Evolutionary conservation across 2,113 vertebrate genomes (phyloP).

Genomic region (Arenaria interpres): DNA sequence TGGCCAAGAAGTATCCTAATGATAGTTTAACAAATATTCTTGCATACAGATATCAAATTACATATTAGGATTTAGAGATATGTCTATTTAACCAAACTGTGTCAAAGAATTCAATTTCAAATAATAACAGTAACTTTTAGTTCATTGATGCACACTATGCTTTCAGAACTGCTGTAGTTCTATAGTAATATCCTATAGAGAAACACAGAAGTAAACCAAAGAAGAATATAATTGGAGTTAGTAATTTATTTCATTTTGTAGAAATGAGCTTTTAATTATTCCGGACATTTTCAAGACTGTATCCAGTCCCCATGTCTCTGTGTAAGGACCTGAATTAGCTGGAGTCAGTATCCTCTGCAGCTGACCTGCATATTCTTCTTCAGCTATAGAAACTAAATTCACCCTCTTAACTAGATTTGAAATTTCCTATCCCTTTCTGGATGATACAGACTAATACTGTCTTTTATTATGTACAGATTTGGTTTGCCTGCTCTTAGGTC

Average conservation of each 20-base stretch:
- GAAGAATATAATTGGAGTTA: neutral
- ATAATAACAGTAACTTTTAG: neutral
- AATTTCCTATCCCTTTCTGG: neutral
- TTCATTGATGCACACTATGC: neutral
- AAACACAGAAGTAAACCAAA: neutral
- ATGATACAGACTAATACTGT: neutral
- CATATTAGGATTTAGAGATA: conserved; percentile 17
- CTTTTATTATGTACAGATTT: neutral
- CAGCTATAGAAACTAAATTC: neutral
- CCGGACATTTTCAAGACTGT: neutral
- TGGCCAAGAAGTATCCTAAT: neutral
- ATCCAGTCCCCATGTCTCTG: neutral
- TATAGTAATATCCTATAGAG: neutral
- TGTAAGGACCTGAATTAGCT: neutral
- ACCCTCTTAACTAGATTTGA: neutral
- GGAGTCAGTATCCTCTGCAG: neutral
- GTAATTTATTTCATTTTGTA: neutral
- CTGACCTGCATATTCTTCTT: neutral
- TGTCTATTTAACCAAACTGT: neutral
- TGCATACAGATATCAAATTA: neutral
- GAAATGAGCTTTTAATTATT: neutral
- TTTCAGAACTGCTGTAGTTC: neutral
- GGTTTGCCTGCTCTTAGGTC: neutral
- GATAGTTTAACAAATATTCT: neutral
- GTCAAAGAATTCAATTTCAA: neutral